A percentile compares a stretch with the other conserved stretches of the same genome.
phyloP scores from a whole-genome alignment of 1,140 invertebrate species.

The Neoseiulus cucumeris region DNA sequence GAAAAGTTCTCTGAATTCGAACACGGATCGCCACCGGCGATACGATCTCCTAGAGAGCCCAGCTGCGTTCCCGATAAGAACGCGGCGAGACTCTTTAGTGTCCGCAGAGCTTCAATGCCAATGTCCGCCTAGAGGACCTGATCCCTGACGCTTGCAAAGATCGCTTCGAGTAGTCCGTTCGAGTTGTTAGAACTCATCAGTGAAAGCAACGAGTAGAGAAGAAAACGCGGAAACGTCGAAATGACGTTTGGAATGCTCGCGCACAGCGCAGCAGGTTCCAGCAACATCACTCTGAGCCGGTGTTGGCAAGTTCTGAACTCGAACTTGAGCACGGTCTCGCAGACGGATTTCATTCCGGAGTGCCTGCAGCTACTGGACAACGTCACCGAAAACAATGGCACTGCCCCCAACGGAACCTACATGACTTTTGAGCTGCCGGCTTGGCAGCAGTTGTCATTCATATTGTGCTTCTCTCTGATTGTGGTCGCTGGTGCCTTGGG shows the following conservation, averaged over 20 bases:
- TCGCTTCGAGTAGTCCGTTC: no score
- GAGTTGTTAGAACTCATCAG: no score
- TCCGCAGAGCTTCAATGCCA: no score
- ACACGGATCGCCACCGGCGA: no score
- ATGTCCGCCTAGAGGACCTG: no score
- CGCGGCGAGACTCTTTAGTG: no score
- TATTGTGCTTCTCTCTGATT: conserved; percentile 46
- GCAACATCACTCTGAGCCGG: not conserved
- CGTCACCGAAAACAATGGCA: not conserved
- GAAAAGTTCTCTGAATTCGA: no score
- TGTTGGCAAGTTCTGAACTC: not conserved
- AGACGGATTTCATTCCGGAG: not conserved
- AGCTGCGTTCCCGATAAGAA: no score
- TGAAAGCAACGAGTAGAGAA: no score
- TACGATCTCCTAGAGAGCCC: no score
- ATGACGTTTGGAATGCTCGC: not conserved
- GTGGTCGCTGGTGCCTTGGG: conserved; percentile 52
- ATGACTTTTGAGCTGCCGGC: conserved; percentile 14
- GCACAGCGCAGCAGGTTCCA: not conserved
- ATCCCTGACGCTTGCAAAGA: no score
- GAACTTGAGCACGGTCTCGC: not conserved
- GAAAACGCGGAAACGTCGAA: not conserved
- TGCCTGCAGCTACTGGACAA: not conserved
- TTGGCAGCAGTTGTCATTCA: conserved; percentile 43
- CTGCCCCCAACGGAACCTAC: not conserved